Percentiles rank a stretch among this genome's conserved stretches.
Evolutionary conservation across 1,140 invertebrate species (phyloP).

Genomic region (Galleria mellonella): DNA sequence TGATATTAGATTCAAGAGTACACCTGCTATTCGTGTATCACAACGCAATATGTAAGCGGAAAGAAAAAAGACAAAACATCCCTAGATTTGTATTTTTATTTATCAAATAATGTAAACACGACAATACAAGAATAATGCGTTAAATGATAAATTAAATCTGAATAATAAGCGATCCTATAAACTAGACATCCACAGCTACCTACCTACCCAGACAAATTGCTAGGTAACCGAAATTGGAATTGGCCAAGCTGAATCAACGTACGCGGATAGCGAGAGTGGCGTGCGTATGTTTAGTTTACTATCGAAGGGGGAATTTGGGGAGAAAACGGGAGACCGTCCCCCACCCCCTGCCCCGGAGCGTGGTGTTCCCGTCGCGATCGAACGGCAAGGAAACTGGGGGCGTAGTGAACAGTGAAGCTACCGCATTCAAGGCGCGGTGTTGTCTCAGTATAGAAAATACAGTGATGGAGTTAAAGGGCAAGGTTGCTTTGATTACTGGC

Average conservation of each 20-base stretch:
- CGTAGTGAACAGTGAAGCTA: slow-evolving; percentile 31
- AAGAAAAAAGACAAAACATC: no score
- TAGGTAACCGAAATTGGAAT: background rate
- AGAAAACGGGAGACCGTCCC: slow-evolving; percentile 29
- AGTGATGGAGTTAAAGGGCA: slow-evolving; percentile 79
- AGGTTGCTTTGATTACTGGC: slow-evolving; percentile 84
- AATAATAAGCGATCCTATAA: no score
- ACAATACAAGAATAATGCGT: no score
- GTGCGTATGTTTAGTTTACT: slow-evolving; percentile 68
- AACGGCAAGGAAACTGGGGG: slow-evolving; percentile 40
- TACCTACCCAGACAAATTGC: no score
- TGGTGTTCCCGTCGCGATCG: slow-evolving; percentile 49
- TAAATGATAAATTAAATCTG: no score
- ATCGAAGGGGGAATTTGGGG: slow-evolving; percentile 45
- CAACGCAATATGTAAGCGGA: no score
- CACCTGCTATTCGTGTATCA: no score
- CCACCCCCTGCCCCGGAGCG: slow-evolving; percentile 24
- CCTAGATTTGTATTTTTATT: no score
- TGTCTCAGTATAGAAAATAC: slow-evolving; percentile 33
- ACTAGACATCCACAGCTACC: no score
- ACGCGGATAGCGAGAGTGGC: slow-evolving; percentile 43
- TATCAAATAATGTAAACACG: no score
- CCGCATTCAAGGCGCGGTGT: slow-evolving; percentile 43
- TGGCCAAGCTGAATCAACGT: slow-evolving; percentile 34
- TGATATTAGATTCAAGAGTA: no score